Conservation (phyloP, 2,888 invertebrate species). For the Parnassius orleans region DNA sequence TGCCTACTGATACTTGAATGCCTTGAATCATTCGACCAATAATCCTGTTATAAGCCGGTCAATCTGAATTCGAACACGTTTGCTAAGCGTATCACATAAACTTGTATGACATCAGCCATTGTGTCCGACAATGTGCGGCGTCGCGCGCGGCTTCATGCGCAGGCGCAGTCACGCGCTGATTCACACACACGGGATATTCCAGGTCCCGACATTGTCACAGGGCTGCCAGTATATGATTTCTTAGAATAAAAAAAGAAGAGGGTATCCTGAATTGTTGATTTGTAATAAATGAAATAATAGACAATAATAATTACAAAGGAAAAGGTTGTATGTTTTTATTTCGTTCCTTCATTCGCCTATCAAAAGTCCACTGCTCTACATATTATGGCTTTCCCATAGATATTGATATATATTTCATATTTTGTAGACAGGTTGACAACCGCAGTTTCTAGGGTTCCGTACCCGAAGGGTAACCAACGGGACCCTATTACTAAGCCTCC, state of each 20-base stretch:
- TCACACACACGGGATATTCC: slow-evolving; percentile 38
- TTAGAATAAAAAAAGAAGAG: background rate
- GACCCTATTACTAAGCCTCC: too few relatives aligned
- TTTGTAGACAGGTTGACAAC: too few relatives aligned
- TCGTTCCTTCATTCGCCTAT: too few relatives aligned
- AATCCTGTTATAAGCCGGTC: slow-evolving; percentile 25
- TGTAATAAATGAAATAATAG: too few relatives aligned
- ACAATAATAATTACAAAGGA: too few relatives aligned
- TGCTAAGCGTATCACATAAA: slow-evolving; percentile 51
- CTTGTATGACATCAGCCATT: slow-evolving; percentile 67
- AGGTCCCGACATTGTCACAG: slow-evolving; percentile 36
- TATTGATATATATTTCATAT: too few relatives aligned
- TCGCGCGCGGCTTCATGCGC: slow-evolving; percentile 43
- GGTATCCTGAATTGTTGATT: too few relatives aligned
- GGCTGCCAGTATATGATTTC: slow-evolving; percentile 14
- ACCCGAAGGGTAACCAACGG: too few relatives aligned
- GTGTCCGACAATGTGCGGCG: slow-evolving; percentile 56
- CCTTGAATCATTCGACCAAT: slow-evolving; percentile 21
- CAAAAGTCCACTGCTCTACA: too few relatives aligned
- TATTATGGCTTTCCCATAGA: too few relatives aligned
- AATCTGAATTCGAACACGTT: slow-evolving; percentile 35
- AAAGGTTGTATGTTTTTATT: too few relatives aligned
- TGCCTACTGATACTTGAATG: background rate
- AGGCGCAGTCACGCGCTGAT: slow-evolving; percentile 64
- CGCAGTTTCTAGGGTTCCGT: too few relatives aligned